phyloP scores from a whole-genome alignment of 2,888 invertebrate genomes.

The Ecliptopera silaceata region DNA sequence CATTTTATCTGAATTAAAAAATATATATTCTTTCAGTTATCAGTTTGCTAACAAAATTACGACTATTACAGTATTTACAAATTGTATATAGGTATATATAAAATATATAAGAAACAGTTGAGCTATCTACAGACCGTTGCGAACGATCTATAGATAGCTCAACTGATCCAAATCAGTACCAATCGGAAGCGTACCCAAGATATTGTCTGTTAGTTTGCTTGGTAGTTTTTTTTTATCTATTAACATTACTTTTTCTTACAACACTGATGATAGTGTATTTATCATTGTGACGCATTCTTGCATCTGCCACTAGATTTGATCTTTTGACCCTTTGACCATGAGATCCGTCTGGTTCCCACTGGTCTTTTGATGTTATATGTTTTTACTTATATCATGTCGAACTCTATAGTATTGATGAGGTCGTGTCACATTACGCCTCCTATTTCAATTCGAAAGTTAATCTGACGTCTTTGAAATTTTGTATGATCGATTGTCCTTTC shows the following conservation, averaged over 20 bases:
- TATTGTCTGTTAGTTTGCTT: too few species aligned
- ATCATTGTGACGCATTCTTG: constrained; percentile 1
- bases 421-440: constrained; percentile 64
- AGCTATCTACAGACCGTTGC: too few species aligned
- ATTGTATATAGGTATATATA: too few species aligned
- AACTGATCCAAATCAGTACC: too few species aligned
- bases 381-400: constrained; percentile 18
- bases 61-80: too few species aligned
- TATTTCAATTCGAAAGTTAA: constrained; percentile 64
- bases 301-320: constrained; percentile 6
- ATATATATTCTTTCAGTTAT: too few species aligned
- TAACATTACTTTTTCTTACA: background rate
- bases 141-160: too few species aligned
- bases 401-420: constrained; percentile 40
- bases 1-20: too few species aligned
- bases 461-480: constrained; percentile 66
- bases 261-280: background rate
- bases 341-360: constrained; percentile 12
- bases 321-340: constrained; percentile 3
- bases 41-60: too few species aligned
- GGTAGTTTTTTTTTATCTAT: background rate
- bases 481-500: constrained; percentile 64
- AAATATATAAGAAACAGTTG: too few species aligned
- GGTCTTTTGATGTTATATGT: background rate
- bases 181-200: too few species aligned